Percentiles rank a stretch among this genome's conserved stretches.
phyloP scores from a whole-genome alignment of 2,113 vertebrate genomes.

The Actenoides lindsayi region DNA sequence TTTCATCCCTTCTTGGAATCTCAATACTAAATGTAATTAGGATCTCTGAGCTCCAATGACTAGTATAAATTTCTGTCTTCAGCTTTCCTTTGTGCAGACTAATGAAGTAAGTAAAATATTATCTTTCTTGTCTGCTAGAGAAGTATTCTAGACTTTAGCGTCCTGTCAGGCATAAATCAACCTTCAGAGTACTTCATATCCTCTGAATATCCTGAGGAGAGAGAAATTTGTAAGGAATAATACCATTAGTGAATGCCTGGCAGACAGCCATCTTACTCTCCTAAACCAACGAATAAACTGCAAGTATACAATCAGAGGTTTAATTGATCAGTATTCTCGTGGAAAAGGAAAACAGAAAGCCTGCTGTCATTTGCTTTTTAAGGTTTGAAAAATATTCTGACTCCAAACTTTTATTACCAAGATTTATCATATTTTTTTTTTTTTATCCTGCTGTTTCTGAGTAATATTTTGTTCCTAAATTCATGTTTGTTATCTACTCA shows the following conservation, averaged over 20 bases:
- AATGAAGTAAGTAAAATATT: conserved; percentile 68
- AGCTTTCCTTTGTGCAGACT: conserved; percentile 32
- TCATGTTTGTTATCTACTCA: not conserved
- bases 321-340: conserved; percentile 58
- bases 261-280: conserved; percentile 79
- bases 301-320: conserved; percentile 70
- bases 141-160: conserved; percentile 65
- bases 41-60: conserved; percentile 22
- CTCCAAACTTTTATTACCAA: conserved; percentile 45
- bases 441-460: conserved; percentile 1
- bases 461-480: not conserved
- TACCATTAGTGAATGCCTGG: conserved; percentile 78
- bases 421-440: conserved; percentile 54
- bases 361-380: conserved; percentile 76
- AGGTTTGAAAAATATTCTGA: conserved; percentile 48
- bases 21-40: conserved; percentile 49
- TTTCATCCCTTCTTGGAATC: conserved; percentile 32
- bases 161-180: conserved; percentile 84
- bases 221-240: conserved; percentile 83
- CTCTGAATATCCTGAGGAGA: conserved; percentile 79
- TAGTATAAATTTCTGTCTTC: conserved; percentile 46
- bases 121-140: conserved; percentile 51
- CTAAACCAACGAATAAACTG: conserved; percentile 72
- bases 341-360: conserved; percentile 53
- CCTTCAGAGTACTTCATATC: conserved; percentile 71